Conservation (phyloP, 2,888 invertebrate species). For the Sphinx pinastri region DNA sequence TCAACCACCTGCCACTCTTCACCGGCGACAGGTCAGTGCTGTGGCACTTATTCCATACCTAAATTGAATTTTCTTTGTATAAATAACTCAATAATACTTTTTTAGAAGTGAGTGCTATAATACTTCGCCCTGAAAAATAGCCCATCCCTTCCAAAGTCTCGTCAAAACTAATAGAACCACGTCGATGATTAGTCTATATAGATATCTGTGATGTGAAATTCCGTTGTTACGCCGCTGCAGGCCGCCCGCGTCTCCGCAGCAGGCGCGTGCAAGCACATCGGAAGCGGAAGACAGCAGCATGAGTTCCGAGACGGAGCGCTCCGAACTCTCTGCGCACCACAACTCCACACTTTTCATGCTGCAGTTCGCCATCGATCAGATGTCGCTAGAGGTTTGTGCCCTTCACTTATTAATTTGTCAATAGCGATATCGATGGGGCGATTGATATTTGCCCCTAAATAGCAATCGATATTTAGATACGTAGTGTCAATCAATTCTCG, state of each 20-base stretch:
- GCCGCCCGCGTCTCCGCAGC: constrained; percentile 36
- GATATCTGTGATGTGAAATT: too few species aligned
- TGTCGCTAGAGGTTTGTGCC: constrained; percentile 89
- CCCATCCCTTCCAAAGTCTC: too few species aligned
- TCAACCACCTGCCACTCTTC: constrained; percentile 36
- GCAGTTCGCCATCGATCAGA: constrained; percentile 94
- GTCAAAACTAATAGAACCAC: too few species aligned
- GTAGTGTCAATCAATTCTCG: too few species aligned
- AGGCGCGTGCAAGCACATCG: constrained; percentile 33
- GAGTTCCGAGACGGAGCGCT: constrained; percentile 73
- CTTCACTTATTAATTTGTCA: background rate
- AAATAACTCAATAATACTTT: too few species aligned
- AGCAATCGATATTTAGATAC: too few species aligned
- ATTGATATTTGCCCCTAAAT: too few species aligned
- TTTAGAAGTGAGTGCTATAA: background rate
- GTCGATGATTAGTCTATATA: too few species aligned
- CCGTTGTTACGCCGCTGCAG: constrained; percentile 28
- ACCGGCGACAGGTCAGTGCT: constrained; percentile 21
- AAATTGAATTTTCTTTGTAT: too few species aligned
- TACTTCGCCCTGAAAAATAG: too few species aligned
- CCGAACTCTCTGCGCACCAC: constrained; percentile 66
- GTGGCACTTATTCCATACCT: background rate
- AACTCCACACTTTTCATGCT: constrained; percentile 88
- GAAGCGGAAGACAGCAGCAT: constrained; percentile 73
- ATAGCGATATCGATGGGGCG: too few species aligned